Evolutionary conservation across 1,140 invertebrate species (phyloP), one percentile per base, ranked within the genome.

Genomic region (Bombus superbus): DNA sequence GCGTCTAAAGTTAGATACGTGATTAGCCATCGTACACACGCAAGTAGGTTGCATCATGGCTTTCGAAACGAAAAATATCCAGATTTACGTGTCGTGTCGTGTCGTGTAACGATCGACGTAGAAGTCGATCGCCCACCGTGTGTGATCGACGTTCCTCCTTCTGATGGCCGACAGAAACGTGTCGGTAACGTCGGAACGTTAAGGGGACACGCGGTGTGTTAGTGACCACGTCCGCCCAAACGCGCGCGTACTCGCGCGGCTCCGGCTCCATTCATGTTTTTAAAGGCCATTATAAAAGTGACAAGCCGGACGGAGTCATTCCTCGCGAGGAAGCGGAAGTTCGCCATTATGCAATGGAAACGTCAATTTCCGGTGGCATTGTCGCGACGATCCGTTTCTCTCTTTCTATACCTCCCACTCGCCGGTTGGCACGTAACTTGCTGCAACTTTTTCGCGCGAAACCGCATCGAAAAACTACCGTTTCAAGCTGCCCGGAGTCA

Each of bases 291-390:
- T 91, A 91, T 80, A 90, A 91, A 91, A 90, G 90, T 91, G 90
- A 91, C 90, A 89, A 91, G 81, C 88, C 90, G 91, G 88, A 89
- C 86, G 85, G 83, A 92, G 90, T 92, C 91, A 92, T 92, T 92
- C 81, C 86, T 92, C 81, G 81, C 86, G 86, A 90, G 89, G 91
- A 92, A 93, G 83, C 91, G 92, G 91, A 93, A 93, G 90, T 88
- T 25, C 84, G 86, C 86, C 88, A 93, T 93, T 92, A 92, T 90
- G 90, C 91, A 92, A 92, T 93, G 90, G 89, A 93, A 93, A 92
- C 90, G 92, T 92, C 92, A 91, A 93, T 93, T 92, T 93, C 92
- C 92, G 92, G 86, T 79, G 86, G 77, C 72, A 92, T 92, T 91
- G 92, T 92, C 89, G 87, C 87, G 84, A 85, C 83, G 81, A 85